phyloP scores from a whole-genome alignment of 2,888 invertebrate species.

The Clivina fossor region DNA sequence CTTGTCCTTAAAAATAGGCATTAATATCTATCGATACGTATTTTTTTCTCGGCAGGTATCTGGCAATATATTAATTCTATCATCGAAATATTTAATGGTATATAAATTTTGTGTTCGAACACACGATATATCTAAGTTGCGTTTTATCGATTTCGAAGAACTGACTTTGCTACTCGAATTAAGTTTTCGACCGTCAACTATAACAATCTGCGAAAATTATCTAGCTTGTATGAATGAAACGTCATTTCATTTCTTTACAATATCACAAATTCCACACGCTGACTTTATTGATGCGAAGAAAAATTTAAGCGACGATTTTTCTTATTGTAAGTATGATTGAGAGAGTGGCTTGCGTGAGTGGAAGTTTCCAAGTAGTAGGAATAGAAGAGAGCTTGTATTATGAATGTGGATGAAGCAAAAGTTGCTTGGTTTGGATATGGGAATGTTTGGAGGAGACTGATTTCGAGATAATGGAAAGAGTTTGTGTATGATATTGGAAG shows the following conservation, averaged over 20 bases:
- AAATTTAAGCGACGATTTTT: neutral
- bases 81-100: slow-evolving; percentile 52
- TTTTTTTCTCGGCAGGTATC: slow-evolving; percentile 47
- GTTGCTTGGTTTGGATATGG: too few relatives aligned
- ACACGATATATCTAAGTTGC: slow-evolving; percentile 67
- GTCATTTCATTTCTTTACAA: slow-evolving; percentile 20
- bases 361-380: too few relatives aligned
- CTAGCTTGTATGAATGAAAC: slow-evolving; percentile 62
- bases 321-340: slow-evolving; percentile 4
- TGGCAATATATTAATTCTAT: slow-evolving; percentile 52
- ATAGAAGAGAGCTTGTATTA: too few relatives aligned
- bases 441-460: too few relatives aligned
- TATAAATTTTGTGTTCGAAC: slow-evolving; percentile 66
- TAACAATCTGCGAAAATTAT: slow-evolving; percentile 69
- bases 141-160: slow-evolving; percentile 71
- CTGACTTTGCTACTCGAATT: slow-evolving; percentile 66
- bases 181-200: slow-evolving; percentile 61
- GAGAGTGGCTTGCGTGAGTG: too few relatives aligned
- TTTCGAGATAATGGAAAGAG: too few relatives aligned
- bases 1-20: neutral
- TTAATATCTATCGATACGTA: neutral
- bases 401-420: too few relatives aligned
- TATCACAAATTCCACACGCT: slow-evolving; percentile 9
- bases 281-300: neutral
- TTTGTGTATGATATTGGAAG: too few relatives aligned